Evolutionary conservation across 2,888 invertebrate genomes (phyloP), one percentile per base, ranked within the genome.

Genomic region (Agriopis leucophaearia): DNA sequence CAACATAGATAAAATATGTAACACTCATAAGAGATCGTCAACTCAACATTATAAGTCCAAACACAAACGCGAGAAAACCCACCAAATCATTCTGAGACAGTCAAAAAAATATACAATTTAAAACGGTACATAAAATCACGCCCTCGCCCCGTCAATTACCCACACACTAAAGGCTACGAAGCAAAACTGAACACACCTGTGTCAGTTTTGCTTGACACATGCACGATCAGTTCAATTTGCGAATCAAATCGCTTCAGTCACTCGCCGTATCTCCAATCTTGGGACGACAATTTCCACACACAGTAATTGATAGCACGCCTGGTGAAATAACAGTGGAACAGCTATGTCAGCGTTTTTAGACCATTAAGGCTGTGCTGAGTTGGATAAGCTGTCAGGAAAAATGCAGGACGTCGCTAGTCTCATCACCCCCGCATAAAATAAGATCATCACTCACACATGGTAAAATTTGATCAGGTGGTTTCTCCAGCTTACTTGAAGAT

Each of bases 201-300:
- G 8, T 38, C 52, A 54, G 52, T 38, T 54, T 54, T 38, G 52
- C 38, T 38, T 16, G 52, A 54, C 52, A 38, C 52, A 54, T 38
- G 38, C 52, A 54, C 52, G 36, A 54, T 54, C 52, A 57, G 15
- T 54, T 54, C 36, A 36, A 36, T 36, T 51, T n/a, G 15, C 38
- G 15, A 54, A 12, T 54, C 8, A 35, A 51, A 54, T 12, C 13
- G 13, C 35, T 38, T 38, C 52, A 54, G 38, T 54, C 52, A 54
- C 52, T 38, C 27, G 27, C 2, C 38, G 38, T 10, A 16, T 16
- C 38, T 10, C 15, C 15, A 16, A 52, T n/a, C 35, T 51, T 5
- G 9, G 10, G 16, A 10, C 52, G 38, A 35, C 8, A 52, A 38
- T 36, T 15, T 36, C 38, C 15, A 38, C 52, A 54, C 52, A 38